Conservation (phyloP, 2,113 vertebrate species). For the Phocoena sinus region DNA sequence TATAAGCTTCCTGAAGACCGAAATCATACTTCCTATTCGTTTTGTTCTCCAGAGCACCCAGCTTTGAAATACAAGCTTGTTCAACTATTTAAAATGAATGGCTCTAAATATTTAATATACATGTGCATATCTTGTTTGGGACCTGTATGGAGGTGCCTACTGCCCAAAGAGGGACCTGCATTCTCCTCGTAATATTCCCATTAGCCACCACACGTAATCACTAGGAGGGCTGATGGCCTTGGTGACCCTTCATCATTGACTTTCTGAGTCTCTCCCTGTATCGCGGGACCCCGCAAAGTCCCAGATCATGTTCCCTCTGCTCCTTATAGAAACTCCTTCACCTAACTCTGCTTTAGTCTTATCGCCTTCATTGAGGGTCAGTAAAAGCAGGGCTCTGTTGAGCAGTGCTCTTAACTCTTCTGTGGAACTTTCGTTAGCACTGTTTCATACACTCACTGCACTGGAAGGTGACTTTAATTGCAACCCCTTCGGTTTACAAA, state of each 20-base stretch:
- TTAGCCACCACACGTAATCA: no score
- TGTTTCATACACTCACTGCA: not conserved
- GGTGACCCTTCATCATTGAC: not conserved
- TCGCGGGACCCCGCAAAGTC: not conserved
- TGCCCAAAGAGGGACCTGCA: not conserved
- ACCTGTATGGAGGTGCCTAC: not conserved
- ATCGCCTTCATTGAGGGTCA: not conserved
- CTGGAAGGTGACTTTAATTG: not conserved
- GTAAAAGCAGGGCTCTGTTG: not conserved
- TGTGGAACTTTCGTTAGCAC: not conserved
- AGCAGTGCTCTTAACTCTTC: not conserved
- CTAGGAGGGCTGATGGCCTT: rapidly evolving
- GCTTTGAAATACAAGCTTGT: not conserved
- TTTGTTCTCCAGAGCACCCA: not conserved
- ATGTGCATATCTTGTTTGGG: not conserved
- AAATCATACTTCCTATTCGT: not conserved
- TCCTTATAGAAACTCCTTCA: not conserved
- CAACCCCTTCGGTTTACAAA: not conserved
- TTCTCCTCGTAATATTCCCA: no score
- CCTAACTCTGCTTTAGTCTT: not conserved
- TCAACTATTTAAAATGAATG: not conserved
- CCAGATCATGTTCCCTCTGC: not conserved
- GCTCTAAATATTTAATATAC: not conserved
- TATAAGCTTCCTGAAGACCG: not conserved
- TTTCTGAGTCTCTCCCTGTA: not conserved